Evolutionary conservation across 1,140 invertebrate genomes (phyloP), one percentile per base, ranked within the genome.

Genomic region (Zaprionus inermis): DNA sequence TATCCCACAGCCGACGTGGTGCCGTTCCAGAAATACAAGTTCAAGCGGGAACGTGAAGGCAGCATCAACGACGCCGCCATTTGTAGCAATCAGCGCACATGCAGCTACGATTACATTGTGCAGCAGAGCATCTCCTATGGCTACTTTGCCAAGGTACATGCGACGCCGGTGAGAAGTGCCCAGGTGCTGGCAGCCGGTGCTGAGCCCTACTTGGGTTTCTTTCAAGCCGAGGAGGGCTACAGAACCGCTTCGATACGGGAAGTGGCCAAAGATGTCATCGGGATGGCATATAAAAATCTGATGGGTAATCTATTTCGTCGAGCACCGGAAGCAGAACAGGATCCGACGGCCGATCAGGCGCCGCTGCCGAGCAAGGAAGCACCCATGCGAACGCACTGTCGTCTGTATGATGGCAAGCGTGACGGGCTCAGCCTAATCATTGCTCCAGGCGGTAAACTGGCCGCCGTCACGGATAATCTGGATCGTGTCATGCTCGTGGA

Each of bases 401-500:
- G 96, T n/a, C 90, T 99, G n/a, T 96, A 95, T 76, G 98, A 99
- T 93, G 91, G 95, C 28, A 94, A 95, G 56, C 93, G 98, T 51
- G 94, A 95, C 78, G 97, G 97, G 1, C 93, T 95, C 4, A 93
- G 91, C 3, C 94, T 98, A 9, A 93, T 95, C 30, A 92, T 97
- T 49, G 97, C 97, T 18, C 97, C 97, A 0, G 96, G 96, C 86
- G 95, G 96, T 46, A 94, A 95, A 18, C 93, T 98, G 4, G 96
- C 96, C 5, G 96, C 96, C 1, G 94, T 98, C 14, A 95, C 96
- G 1, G 98, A 99, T 93, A 95, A 94, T 76, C 95, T 98, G 83
- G 98, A 98, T 16, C 94, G 98, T 79, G 96, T 99, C 0, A 94
- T 96, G 54, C 93, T 99, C 3, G 91, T 99, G 14, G 97, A 99